Percentiles rank a stretch among this genome's conserved stretches.
These are phyloP conservation scores for Amphimedon queenslandica DNA, from an alignment of 37 sponge, comb jelly and placozoan genomes.

Conservation along the genomic window DNA sequence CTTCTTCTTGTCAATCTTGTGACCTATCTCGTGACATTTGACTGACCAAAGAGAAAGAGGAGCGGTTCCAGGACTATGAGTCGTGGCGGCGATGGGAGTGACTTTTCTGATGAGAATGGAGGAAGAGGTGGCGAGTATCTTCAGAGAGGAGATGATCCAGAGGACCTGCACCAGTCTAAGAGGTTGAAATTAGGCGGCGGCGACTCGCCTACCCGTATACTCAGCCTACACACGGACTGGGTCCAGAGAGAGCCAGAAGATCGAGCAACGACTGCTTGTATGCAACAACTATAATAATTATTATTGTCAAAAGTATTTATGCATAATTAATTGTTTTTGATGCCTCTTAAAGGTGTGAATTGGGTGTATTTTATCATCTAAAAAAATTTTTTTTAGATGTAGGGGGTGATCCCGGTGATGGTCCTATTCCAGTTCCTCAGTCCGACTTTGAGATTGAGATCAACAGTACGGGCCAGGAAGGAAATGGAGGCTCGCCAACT, in stretches of 20 bases:
- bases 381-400: too few relatives aligned
- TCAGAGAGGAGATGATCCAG: too few relatives aligned
- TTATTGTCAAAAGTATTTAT: not conserved
- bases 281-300: not conserved
- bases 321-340: too few relatives aligned
- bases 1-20: not conserved
- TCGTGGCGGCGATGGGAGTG: constrained; percentile 4
- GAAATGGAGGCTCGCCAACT: constrained; percentile 1
- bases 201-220: not conserved
- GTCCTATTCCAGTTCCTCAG: constrained; percentile 41
- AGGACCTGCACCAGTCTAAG: too few relatives aligned
- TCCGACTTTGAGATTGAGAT: constrained; percentile 64
- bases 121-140: too few relatives aligned
- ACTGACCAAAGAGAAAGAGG: too few relatives aligned
- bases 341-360: too few relatives aligned
- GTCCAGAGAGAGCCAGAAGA: not conserved
- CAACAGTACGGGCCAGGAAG: constrained; percentile 32
- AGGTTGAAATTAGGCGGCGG: not conserved
- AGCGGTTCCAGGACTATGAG: not conserved
- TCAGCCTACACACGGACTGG: not conserved
- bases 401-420: too few relatives aligned
- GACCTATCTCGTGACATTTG: constrained; percentile 24
- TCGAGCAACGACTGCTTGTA: not conserved
- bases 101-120: constrained; percentile 1
- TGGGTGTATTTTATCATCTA: too few relatives aligned